These are phyloP conservation scores for Tauraco hartlaubi DNA, from an alignment of 2,797 vertebrate genomes.

Conservation along the genomic window DNA sequence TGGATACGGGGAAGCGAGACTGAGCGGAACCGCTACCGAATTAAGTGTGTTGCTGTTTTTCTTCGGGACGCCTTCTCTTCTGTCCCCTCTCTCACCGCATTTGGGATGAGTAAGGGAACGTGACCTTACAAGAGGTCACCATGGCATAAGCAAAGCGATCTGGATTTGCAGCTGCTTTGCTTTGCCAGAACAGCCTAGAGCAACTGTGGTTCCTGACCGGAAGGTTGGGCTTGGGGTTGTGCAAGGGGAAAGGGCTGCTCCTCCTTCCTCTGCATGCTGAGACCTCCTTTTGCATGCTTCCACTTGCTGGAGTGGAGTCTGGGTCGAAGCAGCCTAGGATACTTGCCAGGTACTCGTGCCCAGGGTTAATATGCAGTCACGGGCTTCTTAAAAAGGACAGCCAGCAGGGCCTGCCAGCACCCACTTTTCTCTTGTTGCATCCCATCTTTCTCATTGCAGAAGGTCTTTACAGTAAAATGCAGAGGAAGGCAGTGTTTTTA, in stretches of 20 bases:
- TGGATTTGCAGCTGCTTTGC: background rate
- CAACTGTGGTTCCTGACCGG: background rate
- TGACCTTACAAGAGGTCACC: background rate
- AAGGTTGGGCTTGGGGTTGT: background rate
- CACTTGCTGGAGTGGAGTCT: background rate
- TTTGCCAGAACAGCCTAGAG: background rate
- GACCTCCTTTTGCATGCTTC: background rate
- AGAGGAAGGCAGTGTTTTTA: background rate
- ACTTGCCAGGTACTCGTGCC: background rate
- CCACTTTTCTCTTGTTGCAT: background rate
- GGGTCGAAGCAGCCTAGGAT: background rate
- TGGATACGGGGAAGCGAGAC: background rate
- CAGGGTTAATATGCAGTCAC: background rate
- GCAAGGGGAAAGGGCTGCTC: background rate
- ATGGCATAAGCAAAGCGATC: background rate
- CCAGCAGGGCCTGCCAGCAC: background rate
- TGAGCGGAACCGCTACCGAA: background rate
- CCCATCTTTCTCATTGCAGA: background rate
- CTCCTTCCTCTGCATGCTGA: fast-evolving
- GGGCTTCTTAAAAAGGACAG: background rate
- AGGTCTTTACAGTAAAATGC: background rate
- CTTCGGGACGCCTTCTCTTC: background rate
- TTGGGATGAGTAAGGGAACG: background rate
- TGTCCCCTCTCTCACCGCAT: background rate
- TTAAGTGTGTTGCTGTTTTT: fast-evolving